phyloP scores from a whole-genome alignment of 2,888 invertebrate genomes.

The Epinotia demarniana region DNA sequence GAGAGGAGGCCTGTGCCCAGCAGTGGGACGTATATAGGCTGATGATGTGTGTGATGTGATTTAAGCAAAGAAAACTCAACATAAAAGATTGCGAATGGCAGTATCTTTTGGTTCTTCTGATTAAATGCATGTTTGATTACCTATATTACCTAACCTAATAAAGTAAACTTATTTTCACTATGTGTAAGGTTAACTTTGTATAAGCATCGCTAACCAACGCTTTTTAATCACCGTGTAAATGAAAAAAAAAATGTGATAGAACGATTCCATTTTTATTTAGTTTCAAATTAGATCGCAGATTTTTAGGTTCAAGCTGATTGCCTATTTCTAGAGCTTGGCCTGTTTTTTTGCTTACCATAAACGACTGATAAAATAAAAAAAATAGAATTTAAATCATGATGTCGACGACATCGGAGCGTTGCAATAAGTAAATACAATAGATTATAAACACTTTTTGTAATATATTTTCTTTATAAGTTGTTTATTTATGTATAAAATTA shows the following conservation, averaged over 20 bases:
- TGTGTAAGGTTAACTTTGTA: conserved; percentile 36
- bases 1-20: too few relatives aligned
- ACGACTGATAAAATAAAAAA: conserved; percentile 60
- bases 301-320: conserved; percentile 41
- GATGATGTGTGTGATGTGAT: too few relatives aligned
- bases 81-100: not conserved
- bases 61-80: not conserved
- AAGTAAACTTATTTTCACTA: conserved; percentile 12
- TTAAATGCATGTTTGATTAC: conserved; percentile 11
- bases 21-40: too few relatives aligned
- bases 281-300: conserved; percentile 58
- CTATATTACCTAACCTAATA: conserved; percentile 16
- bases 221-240: conserved; percentile 41
- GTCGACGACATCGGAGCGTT: conserved; percentile 69
- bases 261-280: conserved; percentile 79
- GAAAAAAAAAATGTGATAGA: conserved; percentile 72
- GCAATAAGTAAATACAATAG: conserved; percentile 72
- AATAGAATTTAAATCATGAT: conserved; percentile 53
- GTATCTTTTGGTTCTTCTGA: not conserved
- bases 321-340: conserved; percentile 42
- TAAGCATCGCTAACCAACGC: conserved; percentile 39
- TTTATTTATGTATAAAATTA: conserved; percentile 63
- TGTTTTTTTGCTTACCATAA: conserved; percentile 51
- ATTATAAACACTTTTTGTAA: conserved; percentile 63
- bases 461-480: conserved; percentile 63